Evolutionary conservation across 2,888 invertebrate genomes (phyloP), one percentile per base, ranked within the genome.

Genomic region (Pherbina coryleti): DNA sequence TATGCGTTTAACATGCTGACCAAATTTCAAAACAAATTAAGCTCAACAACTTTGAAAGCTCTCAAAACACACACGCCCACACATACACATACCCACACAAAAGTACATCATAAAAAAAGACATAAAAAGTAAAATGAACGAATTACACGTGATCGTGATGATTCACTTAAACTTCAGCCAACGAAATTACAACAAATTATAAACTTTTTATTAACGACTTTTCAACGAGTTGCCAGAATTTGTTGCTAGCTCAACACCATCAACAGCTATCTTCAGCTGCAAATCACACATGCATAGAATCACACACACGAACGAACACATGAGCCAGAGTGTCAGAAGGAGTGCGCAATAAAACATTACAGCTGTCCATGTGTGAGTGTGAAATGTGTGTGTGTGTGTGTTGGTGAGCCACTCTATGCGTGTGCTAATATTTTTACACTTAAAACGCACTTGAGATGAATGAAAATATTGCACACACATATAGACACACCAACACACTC

Each of bases 161-260:
- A 72, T 72, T 22, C 22, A 25, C 60, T 22, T 57, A 34, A 72
- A 17, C 72, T 57, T 57, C 44, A 31, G 9, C 49, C 49, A 66
- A 55, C 34, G 53, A 28, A 70, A 51, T 51, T 64, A 53, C 51
- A 75, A 75, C 75, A 78, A 71, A 75, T 75, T 64, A 69, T n/a
- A 66, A 64, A 78, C 70, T 75, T 78, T 78, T 75, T 55, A 75
- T 75, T 75, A 78, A 78, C 71, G 78, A 78, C 70, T 78, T 78
- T 75, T 66, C 70, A 75, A 78, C 55, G 71, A 75, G 78, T 78
- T 75, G 55, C 66, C 25, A 37, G 49, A 49, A 49, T 17, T 37
- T 22, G 19, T 66, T 37, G 37, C 66, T 66, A n/a, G 8, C 66
- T 5, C 9, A n/a, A 34, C 14, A 25, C 28, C 60, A 25, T 60